Conservation (phyloP, 2,797 vertebrate species). For the Coranthus polyacanthus region DNA sequence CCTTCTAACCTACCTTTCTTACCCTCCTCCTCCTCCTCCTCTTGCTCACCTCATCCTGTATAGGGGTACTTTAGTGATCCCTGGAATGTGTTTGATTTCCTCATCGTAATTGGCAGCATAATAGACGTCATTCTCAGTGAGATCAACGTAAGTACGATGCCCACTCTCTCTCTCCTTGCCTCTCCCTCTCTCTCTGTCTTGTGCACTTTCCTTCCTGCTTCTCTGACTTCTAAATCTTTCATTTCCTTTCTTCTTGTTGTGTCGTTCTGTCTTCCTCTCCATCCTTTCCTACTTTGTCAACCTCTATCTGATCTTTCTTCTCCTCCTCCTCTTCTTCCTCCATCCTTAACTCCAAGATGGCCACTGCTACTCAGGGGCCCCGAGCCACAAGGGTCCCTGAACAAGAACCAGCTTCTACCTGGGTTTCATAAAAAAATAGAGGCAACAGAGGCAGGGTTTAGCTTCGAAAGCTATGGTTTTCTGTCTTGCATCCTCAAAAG, state of each 20-base stretch:
- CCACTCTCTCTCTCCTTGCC: conserved; percentile 57
- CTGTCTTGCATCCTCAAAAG: conserved; percentile 32
- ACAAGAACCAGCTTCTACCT: conserved; percentile 48
- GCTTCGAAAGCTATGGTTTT: conserved; percentile 34
- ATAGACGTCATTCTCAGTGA: conserved; percentile 99
- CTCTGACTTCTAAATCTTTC: conserved; percentile 45
- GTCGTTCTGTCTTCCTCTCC: conserved; percentile 54
- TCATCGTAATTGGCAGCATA: conserved; percentile 99
- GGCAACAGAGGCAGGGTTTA: conserved; percentile 64
- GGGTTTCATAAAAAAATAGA: conserved; percentile 51
- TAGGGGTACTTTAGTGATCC: conserved; percentile 99
- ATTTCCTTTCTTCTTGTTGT: conserved; percentile 50
- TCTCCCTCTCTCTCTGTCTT: conserved; percentile 50
- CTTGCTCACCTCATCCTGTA: conserved; percentile 92
- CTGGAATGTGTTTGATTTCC: conserved; percentile 99
- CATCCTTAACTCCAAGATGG: conserved; percentile 77
- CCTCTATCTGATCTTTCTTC: conserved; percentile 32
- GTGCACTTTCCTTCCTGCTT: conserved; percentile 32
- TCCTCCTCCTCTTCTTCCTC: conserved; percentile 46
- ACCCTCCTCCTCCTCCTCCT: conserved; percentile 89
- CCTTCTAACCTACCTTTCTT: conserved; percentile 90
- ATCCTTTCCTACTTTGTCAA: conserved; percentile 53
- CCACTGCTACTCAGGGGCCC: conserved; percentile 64
- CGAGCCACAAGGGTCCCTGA: conserved; percentile 44
- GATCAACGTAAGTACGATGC: conserved; percentile 98